Conservation (phyloP, 1,140 invertebrate species). For the Drosophila pseudoananassae region DNA sequence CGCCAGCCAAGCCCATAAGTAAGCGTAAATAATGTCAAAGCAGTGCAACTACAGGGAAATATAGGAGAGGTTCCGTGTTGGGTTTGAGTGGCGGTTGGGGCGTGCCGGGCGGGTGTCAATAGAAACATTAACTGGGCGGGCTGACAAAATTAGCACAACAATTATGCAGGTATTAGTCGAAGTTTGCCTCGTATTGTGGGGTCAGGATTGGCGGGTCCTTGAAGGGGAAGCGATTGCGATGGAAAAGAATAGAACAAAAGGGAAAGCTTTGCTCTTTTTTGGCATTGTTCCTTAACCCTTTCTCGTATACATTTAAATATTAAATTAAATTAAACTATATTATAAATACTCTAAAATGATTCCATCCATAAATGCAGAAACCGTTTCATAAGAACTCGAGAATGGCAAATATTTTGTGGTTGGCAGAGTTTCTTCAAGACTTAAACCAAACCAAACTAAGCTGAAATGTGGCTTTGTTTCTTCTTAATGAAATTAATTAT, state of each 20-base stretch:
- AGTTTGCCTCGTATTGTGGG: conserved; percentile 47
- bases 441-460: too few relatives aligned
- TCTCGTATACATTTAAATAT: background rate
- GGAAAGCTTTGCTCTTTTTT: conserved; percentile 11
- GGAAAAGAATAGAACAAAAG: conserved; percentile 14
- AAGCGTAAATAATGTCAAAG: conserved; percentile 82
- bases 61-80: background rate
- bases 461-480: background rate
- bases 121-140: conserved; percentile 80
- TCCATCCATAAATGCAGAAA: too few relatives aligned
- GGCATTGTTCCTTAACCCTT: background rate
- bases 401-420: conserved; percentile 5
- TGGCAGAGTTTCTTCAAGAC: background rate
- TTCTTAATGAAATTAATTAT: background rate
- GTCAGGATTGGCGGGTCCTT: conserved; percentile 25
- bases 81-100: background rate
- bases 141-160: conserved; percentile 77
- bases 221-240: conserved; percentile 2
- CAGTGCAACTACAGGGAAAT: conserved; percentile 56
- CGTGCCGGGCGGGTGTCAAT: conserved; percentile 63
- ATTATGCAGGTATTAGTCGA: conserved; percentile 76
- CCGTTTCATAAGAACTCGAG: background rate
- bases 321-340: background rate
- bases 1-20: conserved; percentile 68
- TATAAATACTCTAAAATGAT: too few relatives aligned